These are phyloP conservation scores for Archaeoteleia sp. DNA, from an alignment of 2,888 invertebrate genomes.

Conservation along the genomic window DNA sequence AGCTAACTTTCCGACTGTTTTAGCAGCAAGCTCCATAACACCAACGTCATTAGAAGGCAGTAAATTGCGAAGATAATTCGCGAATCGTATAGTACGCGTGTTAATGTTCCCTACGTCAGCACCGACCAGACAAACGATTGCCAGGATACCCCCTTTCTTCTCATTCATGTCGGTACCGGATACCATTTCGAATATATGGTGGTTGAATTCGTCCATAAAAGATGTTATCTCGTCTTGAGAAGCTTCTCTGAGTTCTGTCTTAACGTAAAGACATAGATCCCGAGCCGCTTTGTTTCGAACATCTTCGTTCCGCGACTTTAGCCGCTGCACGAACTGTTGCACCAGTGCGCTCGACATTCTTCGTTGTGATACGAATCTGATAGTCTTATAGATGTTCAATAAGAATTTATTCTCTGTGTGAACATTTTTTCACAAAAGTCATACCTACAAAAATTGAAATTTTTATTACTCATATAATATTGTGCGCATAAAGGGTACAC, in stretches of 20 bases:
- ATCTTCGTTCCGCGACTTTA: conserved; percentile 92
- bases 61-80: conserved; percentile 92
- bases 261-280: conserved; percentile 92
- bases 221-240: conserved; percentile 91
- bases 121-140: conserved; percentile 95
- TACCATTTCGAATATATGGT: conserved; percentile 97
- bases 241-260: conserved; percentile 92
- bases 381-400: no score
- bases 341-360: conserved; percentile 80
- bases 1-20: conserved; percentile 95
- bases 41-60: conserved; percentile 93
- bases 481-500: no score
- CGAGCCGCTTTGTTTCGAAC: conserved; percentile 89
- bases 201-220: conserved; percentile 96
- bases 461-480: no score
- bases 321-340: conserved; percentile 87
- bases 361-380: no score
- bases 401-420: no score
- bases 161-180: conserved; percentile 94
- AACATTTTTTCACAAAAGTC: no score
- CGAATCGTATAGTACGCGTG: conserved; percentile 92
- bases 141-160: conserved; percentile 95
- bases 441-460: no score
- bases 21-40: conserved; percentile 97
- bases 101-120: conserved; percentile 95